Percentiles rank a stretch among this genome's conserved stretches.
Conservation (phyloP, 2,888 invertebrate species). For the Limenitis arthemis region DNA sequence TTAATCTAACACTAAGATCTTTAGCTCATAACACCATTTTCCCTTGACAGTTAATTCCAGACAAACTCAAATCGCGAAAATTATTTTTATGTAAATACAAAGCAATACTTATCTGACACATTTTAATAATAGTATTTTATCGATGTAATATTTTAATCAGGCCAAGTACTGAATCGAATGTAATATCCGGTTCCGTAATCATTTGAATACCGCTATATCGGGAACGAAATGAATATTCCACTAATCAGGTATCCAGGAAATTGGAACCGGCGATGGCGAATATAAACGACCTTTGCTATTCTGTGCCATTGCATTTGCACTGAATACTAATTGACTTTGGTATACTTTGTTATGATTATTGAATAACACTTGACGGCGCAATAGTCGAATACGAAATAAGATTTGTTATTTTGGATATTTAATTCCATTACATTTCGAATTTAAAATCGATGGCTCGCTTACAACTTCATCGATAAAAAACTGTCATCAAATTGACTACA, state of each 20-base stretch:
- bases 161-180: slow-evolving; percentile 41
- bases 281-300: slow-evolving; percentile 25
- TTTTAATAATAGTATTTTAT: slow-evolving; percentile 33
- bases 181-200: slow-evolving; percentile 52
- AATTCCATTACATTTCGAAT: too few relatives aligned
- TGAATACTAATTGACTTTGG: slow-evolving; percentile 13
- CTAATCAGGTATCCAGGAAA: slow-evolving; percentile 28
- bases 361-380: too few relatives aligned
- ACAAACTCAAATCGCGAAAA: too few relatives aligned
- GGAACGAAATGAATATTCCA: slow-evolving; percentile 28
- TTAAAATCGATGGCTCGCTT: slow-evolving; percentile 35
- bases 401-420: too few relatives aligned
- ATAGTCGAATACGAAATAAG: too few relatives aligned
- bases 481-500: slow-evolving; percentile 33
- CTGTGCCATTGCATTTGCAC: slow-evolving; percentile 8
- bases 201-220: slow-evolving; percentile 40
- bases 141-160: slow-evolving; percentile 30
- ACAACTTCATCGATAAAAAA: slow-evolving; percentile 44
- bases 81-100: too few relatives aligned
- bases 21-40: too few relatives aligned
- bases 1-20: too few relatives aligned
- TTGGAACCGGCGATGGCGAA: slow-evolving; percentile 24
- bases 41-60: too few relatives aligned
- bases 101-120: slow-evolving; percentile 17
- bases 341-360: slow-evolving; percentile 7